These are phyloP conservation scores for Ormyrus rosae DNA, from an alignment of 2,888 invertebrate species.

Conservation along the genomic window DNA sequence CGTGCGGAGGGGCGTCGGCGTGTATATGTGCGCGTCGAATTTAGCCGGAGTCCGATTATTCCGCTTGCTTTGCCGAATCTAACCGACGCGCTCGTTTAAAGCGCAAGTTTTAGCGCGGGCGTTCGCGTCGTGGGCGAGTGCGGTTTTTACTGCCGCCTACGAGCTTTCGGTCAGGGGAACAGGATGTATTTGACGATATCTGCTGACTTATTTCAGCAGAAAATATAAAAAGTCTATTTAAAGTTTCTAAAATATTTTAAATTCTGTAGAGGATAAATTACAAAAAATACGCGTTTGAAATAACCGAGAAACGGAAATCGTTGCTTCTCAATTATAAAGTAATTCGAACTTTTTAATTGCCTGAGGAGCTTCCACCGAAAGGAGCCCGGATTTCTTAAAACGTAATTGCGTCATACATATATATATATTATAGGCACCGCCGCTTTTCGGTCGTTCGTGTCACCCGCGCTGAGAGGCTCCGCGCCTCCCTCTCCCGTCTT, in stretches of 20 bases:
- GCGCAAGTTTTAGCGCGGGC: background rate
- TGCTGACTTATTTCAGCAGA: no score
- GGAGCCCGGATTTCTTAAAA: no score
- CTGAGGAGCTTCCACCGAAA: no score
- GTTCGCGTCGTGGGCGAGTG: no score
- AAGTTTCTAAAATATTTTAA: no score
- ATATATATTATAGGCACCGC: background rate
- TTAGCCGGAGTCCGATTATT: slow-evolving; percentile 18
- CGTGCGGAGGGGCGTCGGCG: background rate
- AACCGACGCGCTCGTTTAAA: slow-evolving; percentile 24
- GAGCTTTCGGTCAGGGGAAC: no score
- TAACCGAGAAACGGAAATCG: background rate
- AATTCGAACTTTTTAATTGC: slow-evolving; percentile 12
- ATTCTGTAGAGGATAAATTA: no score
- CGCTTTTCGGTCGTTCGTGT: slow-evolving; percentile 42
- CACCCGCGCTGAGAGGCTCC: slow-evolving; percentile 3
- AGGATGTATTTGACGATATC: no score
- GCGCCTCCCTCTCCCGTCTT: background rate
- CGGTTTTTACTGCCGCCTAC: no score
- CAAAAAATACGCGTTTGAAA: background rate
- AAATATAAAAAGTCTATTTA: no score
- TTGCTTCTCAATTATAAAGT: slow-evolving; percentile 25
- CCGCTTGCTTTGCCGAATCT: slow-evolving; percentile 43
- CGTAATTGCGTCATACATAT: background rate
- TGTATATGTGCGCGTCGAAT: background rate